These are phyloP conservation scores for Cynocephalus volans DNA, from an alignment of 2,113 vertebrate species.

Conservation along the genomic window DNA sequence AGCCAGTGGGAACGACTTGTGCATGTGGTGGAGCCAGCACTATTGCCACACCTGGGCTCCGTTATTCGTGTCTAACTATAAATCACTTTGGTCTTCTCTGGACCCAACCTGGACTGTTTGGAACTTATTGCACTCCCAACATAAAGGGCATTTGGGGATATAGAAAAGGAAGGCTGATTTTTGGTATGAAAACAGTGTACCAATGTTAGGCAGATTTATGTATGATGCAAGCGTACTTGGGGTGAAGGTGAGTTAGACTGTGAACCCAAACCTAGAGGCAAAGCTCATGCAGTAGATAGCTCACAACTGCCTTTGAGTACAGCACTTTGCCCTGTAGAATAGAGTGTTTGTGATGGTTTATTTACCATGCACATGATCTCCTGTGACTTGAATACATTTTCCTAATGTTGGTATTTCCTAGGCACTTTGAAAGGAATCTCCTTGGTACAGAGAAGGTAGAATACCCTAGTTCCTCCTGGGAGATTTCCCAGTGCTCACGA, in stretches of 20 bases:
- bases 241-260: neutral
- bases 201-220: neutral
- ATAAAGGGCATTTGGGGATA: neutral
- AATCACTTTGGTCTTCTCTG: neutral
- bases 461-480: neutral
- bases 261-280: neutral
- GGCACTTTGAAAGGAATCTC: neutral
- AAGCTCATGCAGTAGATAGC: neutral
- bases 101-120: neutral
- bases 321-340: neutral
- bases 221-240: neutral
- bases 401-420: neutral
- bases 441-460: neutral
- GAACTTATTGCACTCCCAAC: neutral
- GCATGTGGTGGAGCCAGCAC: accelerated
- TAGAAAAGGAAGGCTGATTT: neutral
- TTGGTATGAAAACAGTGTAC: neutral
- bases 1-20: neutral
- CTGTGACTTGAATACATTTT: neutral
- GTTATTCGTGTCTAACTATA: neutral
- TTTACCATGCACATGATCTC: neutral
- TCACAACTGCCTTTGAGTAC: neutral
- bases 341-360: neutral
- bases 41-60: neutral
- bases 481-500: neutral